phyloP scores from a whole-genome alignment of 2,888 invertebrate species.

The Aspidiotus destructor region DNA sequence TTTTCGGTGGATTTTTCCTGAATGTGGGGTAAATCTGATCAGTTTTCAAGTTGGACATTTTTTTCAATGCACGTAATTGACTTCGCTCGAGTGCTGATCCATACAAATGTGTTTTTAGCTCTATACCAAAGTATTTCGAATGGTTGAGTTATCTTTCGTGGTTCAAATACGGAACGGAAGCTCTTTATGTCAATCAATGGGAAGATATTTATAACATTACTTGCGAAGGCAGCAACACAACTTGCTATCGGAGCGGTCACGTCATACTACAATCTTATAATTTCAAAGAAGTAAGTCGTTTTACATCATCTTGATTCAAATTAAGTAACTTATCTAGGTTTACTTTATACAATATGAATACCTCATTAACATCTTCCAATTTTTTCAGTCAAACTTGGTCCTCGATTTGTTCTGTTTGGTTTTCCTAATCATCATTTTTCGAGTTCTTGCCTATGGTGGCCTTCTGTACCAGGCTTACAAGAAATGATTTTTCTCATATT shows the following conservation, averaged over 20 bases:
- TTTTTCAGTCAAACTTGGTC: slow-evolving; percentile 54
- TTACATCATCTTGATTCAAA: background rate
- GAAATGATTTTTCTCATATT: slow-evolving; percentile 20
- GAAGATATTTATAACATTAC: slow-evolving; percentile 62
- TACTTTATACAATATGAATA: too few species aligned
- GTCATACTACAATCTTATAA: slow-evolving; percentile 68
- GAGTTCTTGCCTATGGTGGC: slow-evolving; percentile 65
- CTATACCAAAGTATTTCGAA: slow-evolving; percentile 70
- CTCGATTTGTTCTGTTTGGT: slow-evolving; percentile 62
- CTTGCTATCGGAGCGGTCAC: slow-evolving; percentile 67
- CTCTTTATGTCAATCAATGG: slow-evolving; percentile 83
- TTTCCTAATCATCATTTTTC: slow-evolving; percentile 60
- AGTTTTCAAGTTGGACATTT: too few species aligned
- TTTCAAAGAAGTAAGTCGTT: slow-evolving; percentile 55
- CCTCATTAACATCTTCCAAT: slow-evolving; percentile 25
- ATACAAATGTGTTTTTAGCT: slow-evolving; percentile 46
- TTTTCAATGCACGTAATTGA: too few species aligned
- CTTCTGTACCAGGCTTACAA: slow-evolving; percentile 59
- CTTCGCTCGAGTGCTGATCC: too few species aligned
- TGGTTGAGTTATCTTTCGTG: slow-evolving; percentile 84
- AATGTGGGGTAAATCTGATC: slow-evolving; percentile 62
- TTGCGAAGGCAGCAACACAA: slow-evolving; percentile 62
- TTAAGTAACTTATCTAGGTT: background rate
- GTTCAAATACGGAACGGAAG: slow-evolving; percentile 88
- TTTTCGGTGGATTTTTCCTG: slow-evolving; percentile 93